Base-by-base conservation (phyloP, 1,140 invertebrate genomes). In the Scylla paramamosain region DNA sequence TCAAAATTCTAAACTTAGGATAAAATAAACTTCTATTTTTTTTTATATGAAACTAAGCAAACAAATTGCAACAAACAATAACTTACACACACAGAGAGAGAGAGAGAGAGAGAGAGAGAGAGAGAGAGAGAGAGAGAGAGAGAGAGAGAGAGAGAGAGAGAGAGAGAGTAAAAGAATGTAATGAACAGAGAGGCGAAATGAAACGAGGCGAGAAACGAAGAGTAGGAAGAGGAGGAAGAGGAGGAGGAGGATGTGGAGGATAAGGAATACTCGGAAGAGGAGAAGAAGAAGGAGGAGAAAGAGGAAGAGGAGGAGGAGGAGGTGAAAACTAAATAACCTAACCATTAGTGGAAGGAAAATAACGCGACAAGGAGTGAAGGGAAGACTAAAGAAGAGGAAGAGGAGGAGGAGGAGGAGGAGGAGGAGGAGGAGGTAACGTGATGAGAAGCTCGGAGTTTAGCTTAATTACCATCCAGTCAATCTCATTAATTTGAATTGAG, bases 401-500 rank as follows among this genome's bases (percentile, higher is more conserved):
- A 86, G 28, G 45, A 77, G 29, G 29, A 91, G 14, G 59, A 91
- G 92, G 39, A 93, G 45, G 83, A 84, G 14, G 82, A 52, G 12
- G 59, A 39, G 67, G 86, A 89, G 86, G 46, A 46, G 31, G 52
- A 32, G 28, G 31, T 88, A 82, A 32, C 46, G 84, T 52, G 92
- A 89, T 67, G 87, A 90, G 93, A 46, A 29, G 52, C 29, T 20
- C 83, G 32, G 89, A 95, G 91, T 95, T 95, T 95, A 95, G 94
- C 94, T 95, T 95, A 95, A 95, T 95, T 95, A 95, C 94, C 94
- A 95, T 95, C 94, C 89, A 95, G 94, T 95, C 94, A 95, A 95
- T 95, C 94, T 95, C 94, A 95, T 95, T 95, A 95, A 95, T 95
- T 95, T 95, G 94, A 95, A 95, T 95, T 95, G 94, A 92, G 94